A percentile compares a stretch with the other conserved stretches of the same genome.
phyloP scores from a whole-genome alignment of 2,113 vertebrate genomes.

The Prochilodus magdalenae region DNA sequence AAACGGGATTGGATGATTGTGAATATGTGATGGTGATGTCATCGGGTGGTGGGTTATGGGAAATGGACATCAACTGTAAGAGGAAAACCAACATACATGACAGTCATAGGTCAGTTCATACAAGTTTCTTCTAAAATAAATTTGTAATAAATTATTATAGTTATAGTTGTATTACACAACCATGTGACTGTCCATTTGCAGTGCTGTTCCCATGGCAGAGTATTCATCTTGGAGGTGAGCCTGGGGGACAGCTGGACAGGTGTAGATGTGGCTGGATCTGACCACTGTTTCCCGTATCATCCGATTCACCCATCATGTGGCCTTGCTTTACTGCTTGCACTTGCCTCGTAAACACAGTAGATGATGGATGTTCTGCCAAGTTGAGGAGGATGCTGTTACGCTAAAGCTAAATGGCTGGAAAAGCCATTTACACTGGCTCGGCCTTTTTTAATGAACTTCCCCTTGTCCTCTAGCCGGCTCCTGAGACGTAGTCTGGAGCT shows the following conservation, averaged over 20 bases:
- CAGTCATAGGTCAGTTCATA: no score
- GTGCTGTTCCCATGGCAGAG: neutral
- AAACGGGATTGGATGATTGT: no score
- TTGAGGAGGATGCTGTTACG: neutral
- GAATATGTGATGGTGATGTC: no score
- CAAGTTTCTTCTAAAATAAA: no score
- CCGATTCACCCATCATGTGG: constrained; percentile 18
- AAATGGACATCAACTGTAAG: no score
- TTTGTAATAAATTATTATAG: no score
- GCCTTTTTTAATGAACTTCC: constrained; percentile 38
- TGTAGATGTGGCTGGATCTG: neutral
- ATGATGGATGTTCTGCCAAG: constrained; percentile 39
- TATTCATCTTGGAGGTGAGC: neutral
- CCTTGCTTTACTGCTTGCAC: constrained; percentile 14
- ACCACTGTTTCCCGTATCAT: constrained; percentile 5
- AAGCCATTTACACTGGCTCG: constrained; percentile 31
- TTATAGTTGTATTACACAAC: no score
- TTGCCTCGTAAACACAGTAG: constrained; percentile 26
- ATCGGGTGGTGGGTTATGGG: no score
- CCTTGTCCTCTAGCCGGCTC: constrained; percentile 11
- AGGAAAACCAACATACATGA: no score
- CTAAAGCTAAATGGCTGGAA: constrained; percentile 26
- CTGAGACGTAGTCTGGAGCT: neutral
- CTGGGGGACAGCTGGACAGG: neutral
- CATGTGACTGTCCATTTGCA: neutral